Evolutionary conservation across 1,140 invertebrate genomes (phyloP).

Genomic region (Cyclargus thomasi): DNA sequence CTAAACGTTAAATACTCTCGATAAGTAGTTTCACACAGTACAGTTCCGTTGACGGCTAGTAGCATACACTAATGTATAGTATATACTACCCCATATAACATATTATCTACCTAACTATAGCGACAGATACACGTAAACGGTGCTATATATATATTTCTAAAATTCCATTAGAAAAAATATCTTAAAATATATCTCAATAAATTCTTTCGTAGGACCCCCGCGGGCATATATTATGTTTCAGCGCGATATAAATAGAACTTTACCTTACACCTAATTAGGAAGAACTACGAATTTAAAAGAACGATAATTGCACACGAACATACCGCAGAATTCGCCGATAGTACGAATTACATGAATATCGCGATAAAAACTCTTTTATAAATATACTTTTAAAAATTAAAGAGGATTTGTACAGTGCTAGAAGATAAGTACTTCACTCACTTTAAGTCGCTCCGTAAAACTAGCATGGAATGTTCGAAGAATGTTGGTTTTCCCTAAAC

Average conservation of each 20-base stretch:
- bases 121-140: slow-evolving; percentile 66
- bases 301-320: slow-evolving; percentile 63
- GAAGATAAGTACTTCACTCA: slow-evolving; percentile 65
- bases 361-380: slow-evolving; percentile 32
- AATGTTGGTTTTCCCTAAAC: slow-evolving; percentile 46
- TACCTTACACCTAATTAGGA: slow-evolving; percentile 67
- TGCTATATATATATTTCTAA: slow-evolving; percentile 62
- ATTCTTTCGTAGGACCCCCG: slow-evolving; percentile 52
- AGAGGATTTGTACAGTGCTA: slow-evolving; percentile 46
- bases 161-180: slow-evolving; percentile 70
- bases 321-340: slow-evolving; percentile 29
- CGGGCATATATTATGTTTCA: slow-evolving; percentile 55
- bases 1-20: slow-evolving; percentile 57
- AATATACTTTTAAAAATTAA: slow-evolving; percentile 31
- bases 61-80: slow-evolving; percentile 28
- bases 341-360: slow-evolving; percentile 27
- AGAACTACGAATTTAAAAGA: slow-evolving; percentile 66
- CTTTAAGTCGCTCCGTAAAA: slow-evolving; percentile 67
- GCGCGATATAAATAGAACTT: slow-evolving; percentile 63
- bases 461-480: slow-evolving; percentile 63
- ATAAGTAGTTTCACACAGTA: slow-evolving; percentile 40
- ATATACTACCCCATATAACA: slow-evolving; percentile 43
- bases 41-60: slow-evolving; percentile 22
- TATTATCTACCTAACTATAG: slow-evolving; percentile 54
- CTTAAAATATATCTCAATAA: slow-evolving; percentile 73